Percentiles rank a stretch among this genome's conserved stretches.
These are phyloP conservation scores for Notothenia rossii DNA, from an alignment of 2,113 vertebrate genomes.

Conservation along the genomic window DNA sequence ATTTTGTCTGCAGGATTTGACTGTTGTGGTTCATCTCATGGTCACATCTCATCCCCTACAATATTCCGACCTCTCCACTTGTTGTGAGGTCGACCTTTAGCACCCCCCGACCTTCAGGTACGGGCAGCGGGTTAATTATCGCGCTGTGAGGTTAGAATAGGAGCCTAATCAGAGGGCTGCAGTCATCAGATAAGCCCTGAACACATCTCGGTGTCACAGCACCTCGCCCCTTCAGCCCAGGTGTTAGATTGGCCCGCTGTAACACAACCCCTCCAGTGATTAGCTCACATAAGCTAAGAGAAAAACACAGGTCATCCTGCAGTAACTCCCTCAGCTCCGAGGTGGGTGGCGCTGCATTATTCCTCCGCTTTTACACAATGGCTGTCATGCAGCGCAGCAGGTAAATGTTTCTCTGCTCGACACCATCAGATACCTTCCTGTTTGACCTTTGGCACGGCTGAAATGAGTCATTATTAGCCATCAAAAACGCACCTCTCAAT, in stretches of 20 bases:
- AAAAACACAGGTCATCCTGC: slow-evolving; percentile 60
- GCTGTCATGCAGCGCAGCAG: slow-evolving; percentile 24
- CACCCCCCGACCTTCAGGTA: slow-evolving; percentile 74
- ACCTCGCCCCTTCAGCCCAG: slow-evolving; percentile 78
- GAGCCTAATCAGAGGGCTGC: slow-evolving; percentile 80
- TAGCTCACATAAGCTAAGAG: slow-evolving; percentile 84
- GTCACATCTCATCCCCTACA: slow-evolving; percentile 37
- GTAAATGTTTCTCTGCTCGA: slow-evolving; percentile 59
- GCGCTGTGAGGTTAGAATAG: slow-evolving; percentile 66
- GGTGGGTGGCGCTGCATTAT: slow-evolving; percentile 76
- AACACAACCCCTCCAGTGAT: slow-evolving; percentile 82
- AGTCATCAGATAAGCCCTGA: slow-evolving; percentile 81
- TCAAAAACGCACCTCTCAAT: slow-evolving; percentile 3
- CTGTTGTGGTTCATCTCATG: slow-evolving; percentile 19
- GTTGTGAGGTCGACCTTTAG: slow-evolving; percentile 62
- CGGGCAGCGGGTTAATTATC: slow-evolving; percentile 75
- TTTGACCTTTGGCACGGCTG: slow-evolving; percentile 42
- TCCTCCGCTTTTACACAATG: slow-evolving; percentile 44
- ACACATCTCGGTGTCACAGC: slow-evolving; percentile 77
- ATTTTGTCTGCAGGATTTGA: not conserved
- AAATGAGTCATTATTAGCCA: slow-evolving; percentile 44
- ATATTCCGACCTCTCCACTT: slow-evolving; percentile 3
- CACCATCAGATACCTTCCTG: slow-evolving; percentile 27
- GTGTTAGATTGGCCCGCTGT: slow-evolving; percentile 84
- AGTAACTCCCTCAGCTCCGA: slow-evolving; percentile 69